Conservation (phyloP, 2,888 invertebrate genomes). For the Ctena decussata region DNA sequence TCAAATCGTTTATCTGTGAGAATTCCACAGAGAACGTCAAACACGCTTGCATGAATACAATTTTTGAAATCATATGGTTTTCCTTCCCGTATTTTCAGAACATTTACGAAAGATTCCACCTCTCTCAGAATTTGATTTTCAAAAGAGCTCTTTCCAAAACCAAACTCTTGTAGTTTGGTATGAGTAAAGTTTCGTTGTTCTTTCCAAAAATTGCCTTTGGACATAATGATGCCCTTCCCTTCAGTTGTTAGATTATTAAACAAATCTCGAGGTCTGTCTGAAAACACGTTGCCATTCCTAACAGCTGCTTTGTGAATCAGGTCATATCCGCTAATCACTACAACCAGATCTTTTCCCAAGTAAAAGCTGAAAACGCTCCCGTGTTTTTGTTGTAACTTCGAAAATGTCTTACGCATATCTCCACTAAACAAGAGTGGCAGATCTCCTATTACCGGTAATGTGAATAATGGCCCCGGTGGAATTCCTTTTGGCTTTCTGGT, state of each 20-base stretch:
- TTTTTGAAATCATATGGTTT: slow-evolving; percentile 22
- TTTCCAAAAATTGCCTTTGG: slow-evolving; percentile 50
- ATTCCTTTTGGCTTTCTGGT: slow-evolving; percentile 8
- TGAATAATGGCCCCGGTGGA: slow-evolving; percentile 29
- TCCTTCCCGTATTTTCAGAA: slow-evolving; percentile 4
- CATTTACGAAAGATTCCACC: slow-evolving; percentile 44
- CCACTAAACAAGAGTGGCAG: slow-evolving; percentile 13
- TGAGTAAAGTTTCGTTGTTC: slow-evolving; percentile 56
- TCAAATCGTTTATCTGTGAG: slow-evolving; percentile 47
- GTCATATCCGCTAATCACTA: neutral
- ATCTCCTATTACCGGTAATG: slow-evolving; percentile 31
- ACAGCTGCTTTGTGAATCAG: neutral
- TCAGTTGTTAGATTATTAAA: neutral
- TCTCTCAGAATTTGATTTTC: slow-evolving; percentile 56
- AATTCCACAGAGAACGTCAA: slow-evolving; percentile 53
- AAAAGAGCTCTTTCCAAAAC: slow-evolving; percentile 48
- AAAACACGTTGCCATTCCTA: neutral
- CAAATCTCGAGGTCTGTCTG: neutral
- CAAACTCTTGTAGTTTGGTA: slow-evolving; percentile 38
- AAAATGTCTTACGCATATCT: slow-evolving; percentile 7
- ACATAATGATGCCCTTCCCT: slow-evolving; percentile 12
- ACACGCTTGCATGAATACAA: slow-evolving; percentile 30
- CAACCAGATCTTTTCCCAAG: neutral
- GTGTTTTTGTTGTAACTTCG: neutral
- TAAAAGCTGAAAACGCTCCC: slow-evolving; percentile 17